Conservation (phyloP, 2,113 vertebrate species). For the Phocoena phocoena region DNA sequence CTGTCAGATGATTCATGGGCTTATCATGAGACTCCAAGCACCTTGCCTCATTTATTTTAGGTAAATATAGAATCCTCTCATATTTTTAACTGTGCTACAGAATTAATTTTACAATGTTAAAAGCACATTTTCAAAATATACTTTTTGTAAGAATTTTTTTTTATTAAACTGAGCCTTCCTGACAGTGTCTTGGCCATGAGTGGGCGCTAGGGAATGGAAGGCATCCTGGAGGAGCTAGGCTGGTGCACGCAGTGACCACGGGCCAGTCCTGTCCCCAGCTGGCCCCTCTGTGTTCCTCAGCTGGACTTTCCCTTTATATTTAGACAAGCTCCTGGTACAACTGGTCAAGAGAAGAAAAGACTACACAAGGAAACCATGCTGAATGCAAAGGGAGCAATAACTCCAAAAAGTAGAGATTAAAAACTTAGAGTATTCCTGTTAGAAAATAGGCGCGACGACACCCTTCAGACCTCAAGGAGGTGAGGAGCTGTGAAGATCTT, state of each 20-base stretch:
- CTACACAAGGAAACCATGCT: neutral
- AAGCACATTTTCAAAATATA: neutral
- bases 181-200: neutral
- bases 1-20: neutral
- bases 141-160: neutral
- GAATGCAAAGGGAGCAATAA: neutral
- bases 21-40: neutral
- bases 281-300: neutral
- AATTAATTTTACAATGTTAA: neutral
- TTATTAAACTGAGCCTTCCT: neutral
- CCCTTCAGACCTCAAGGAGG: neutral
- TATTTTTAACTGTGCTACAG: neutral
- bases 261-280: neutral
- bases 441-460: neutral
- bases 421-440: neutral
- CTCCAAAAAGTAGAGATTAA: neutral
- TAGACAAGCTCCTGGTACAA: neutral
- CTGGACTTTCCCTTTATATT: neutral
- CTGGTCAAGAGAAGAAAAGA: neutral
- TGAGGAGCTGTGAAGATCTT: neutral
- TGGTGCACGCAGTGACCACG: accelerated
- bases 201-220: neutral
- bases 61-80: neutral
- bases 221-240: neutral
- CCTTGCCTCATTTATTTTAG: neutral